These are phyloP conservation scores for Ophion ventricosus DNA, from an alignment of 2,888 invertebrate genomes.

Conservation along the genomic window DNA sequence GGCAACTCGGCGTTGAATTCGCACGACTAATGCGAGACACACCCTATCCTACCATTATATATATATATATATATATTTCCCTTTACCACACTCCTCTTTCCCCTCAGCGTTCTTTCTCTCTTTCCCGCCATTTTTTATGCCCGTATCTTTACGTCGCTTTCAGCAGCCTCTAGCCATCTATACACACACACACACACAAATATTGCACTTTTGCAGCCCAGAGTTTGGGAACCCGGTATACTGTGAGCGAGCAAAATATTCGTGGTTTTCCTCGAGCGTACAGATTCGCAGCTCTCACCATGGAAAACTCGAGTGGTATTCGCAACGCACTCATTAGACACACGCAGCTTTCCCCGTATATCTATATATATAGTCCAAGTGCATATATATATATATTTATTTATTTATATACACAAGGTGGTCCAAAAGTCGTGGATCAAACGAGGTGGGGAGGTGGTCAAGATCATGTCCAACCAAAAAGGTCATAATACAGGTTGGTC, in stretches of 20 bases:
- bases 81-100: neutral
- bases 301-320: constrained; percentile 16
- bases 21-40: constrained; percentile 67
- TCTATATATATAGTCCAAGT: neutral
- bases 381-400: neutral
- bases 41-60: constrained; percentile 57
- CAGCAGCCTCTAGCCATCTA: neutral
- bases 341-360: constrained; percentile 18
- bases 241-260: constrained; percentile 60
- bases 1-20: constrained; percentile 67
- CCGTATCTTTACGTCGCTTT: constrained; percentile 14
- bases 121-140: constrained; percentile 12
- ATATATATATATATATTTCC: neutral
- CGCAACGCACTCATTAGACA: constrained; percentile 33
- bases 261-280: constrained; percentile 56
- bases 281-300: constrained; percentile 4
- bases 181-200: neutral
- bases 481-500: too few relatives aligned
- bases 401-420: neutral
- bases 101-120: constrained; percentile 4
- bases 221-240: constrained; percentile 68
- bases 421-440: too few relatives aligned
- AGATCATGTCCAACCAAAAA: too few relatives aligned
- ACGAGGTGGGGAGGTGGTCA: too few relatives aligned
- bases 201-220: constrained; percentile 52